Percentiles rank a stretch among this genome's conserved stretches.
Conservation (phyloP, 2,797 vertebrate species). For the Tenualosa thibaudeaui region DNA sequence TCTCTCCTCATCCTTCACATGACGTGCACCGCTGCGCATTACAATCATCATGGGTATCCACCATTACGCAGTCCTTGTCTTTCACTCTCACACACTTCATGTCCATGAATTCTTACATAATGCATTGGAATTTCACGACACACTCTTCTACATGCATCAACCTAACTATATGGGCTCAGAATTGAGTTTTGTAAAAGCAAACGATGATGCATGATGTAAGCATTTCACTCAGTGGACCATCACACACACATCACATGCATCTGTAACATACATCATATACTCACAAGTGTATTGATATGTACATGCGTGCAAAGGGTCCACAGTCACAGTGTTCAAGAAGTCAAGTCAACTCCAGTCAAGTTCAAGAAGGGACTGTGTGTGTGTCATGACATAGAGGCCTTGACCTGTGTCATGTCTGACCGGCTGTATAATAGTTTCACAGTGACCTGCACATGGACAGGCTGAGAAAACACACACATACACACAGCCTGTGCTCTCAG, state of each 20-base stretch:
- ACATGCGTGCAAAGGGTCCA: background rate
- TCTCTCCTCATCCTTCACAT: constrained; percentile 73
- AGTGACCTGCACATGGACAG: background rate
- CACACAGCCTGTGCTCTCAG: background rate
- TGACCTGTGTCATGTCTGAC: constrained; percentile 2
- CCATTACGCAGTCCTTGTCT: constrained; percentile 6
- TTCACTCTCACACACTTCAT: background rate
- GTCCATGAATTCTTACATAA: background rate
- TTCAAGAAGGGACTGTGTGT: background rate
- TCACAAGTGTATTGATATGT: background rate
- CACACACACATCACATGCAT: background rate
- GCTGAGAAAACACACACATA: background rate
- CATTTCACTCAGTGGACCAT: no score
- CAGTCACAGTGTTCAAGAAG: background rate
- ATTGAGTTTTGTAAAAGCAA: no score
- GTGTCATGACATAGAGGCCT: background rate
- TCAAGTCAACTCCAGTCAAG: no score
- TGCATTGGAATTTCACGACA: background rate
- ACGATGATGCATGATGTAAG: no score
- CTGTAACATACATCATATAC: background rate
- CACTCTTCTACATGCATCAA: background rate
- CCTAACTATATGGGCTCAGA: background rate
- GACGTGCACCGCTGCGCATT: constrained; percentile 65
- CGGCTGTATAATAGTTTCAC: background rate
- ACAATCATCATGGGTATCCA: constrained; percentile 73